Evolutionary conservation across 2,113 vertebrate species (phyloP).

Genomic region (Pelusios castaneus): DNA sequence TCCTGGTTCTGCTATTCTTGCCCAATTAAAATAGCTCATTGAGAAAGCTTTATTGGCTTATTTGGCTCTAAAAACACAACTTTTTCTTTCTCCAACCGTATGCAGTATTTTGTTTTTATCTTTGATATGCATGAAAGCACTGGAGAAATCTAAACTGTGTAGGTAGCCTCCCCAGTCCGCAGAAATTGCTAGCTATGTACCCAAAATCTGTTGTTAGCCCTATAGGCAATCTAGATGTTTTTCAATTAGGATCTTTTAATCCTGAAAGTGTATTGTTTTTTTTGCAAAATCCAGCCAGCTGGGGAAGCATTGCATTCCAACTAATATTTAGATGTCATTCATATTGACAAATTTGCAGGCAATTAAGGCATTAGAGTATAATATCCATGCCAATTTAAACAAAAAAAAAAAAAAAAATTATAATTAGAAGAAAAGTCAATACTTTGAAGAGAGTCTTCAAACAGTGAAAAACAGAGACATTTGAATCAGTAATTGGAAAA

Average conservation of each 20-base stretch:
- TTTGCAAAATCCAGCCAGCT: neutral
- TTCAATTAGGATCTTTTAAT: neutral
- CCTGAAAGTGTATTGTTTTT: neutral
- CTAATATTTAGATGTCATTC: neutral
- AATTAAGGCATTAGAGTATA: neutral
- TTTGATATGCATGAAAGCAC: neutral
- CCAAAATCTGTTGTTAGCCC: neutral
- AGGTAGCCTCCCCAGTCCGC: neutral
- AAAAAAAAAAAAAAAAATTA: neutral
- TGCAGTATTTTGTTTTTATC: neutral
- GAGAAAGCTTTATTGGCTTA: neutral
- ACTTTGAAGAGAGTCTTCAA: neutral
- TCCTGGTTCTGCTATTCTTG: neutral
- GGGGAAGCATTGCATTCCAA: neutral
- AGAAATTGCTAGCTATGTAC: neutral
- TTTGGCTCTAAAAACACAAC: neutral
- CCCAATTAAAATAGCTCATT: neutral
- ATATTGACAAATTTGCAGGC: neutral
- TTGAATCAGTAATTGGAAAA: neutral
- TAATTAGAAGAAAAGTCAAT: neutral
- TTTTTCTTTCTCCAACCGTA: neutral
- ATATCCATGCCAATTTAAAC: neutral
- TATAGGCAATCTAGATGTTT: neutral
- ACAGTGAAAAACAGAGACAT: neutral
- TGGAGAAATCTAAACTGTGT: neutral